Percentiles rank a stretch among this genome's conserved stretches.
Evolutionary conservation across 2,888 invertebrate species (phyloP).

Genomic region (Cacoxenus indagator): DNA sequence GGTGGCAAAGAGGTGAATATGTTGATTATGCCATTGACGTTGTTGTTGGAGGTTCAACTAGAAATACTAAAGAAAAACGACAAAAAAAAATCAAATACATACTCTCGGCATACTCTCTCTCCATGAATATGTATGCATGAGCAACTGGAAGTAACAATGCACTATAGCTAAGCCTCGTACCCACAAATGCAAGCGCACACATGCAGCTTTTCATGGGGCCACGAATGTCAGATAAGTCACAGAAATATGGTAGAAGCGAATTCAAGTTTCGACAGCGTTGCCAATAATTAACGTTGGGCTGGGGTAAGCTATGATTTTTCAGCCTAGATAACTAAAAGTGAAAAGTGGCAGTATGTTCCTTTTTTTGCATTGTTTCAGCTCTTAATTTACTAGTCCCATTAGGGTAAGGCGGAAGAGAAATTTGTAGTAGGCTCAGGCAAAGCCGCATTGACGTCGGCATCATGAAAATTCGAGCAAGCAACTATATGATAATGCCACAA

Average conservation of each 20-base stretch:
- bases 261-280: slow-evolving; percentile 24
- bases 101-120: neutral
- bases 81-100: slow-evolving; percentile 1
- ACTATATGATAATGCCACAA: neutral
- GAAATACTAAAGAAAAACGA: neutral
- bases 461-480: neutral
- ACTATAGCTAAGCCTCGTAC: slow-evolving; percentile 4
- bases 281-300: slow-evolving; percentile 28
- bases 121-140: slow-evolving; percentile 13
- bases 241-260: too few relatives aligned
- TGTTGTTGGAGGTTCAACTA: neutral
- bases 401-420: too few relatives aligned
- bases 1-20: neutral
- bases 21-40: neutral
- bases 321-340: neutral
- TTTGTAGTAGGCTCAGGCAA: neutral
- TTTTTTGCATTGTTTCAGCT: too few relatives aligned
- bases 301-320: neutral
- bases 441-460: neutral
- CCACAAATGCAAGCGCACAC: neutral
- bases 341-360: too few relatives aligned
- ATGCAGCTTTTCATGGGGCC: neutral
- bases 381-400: too few relatives aligned
- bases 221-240: slow-evolving; percentile 24
- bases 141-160: neutral